phyloP scores from a whole-genome alignment of 2,888 invertebrate genomes.

The Teinopalpus imperialis region DNA sequence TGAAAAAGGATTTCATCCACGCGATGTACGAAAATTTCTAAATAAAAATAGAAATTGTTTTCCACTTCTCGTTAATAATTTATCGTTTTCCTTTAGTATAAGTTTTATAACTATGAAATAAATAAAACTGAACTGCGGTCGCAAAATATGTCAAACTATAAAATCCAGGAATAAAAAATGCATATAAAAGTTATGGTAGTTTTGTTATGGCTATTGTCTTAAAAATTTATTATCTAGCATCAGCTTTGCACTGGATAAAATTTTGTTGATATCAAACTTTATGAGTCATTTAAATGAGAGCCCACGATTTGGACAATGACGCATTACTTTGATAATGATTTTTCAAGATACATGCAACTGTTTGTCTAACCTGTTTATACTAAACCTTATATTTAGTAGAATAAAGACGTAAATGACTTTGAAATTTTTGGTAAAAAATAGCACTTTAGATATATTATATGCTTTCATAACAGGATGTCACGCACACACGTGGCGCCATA shows the following conservation, averaged over 20 bases:
- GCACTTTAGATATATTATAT: constrained; percentile 44
- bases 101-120: constrained; percentile 21
- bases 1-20: constrained; percentile 21
- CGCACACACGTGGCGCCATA: constrained; percentile 64
- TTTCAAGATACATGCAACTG: constrained; percentile 38
- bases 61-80: constrained; percentile 13
- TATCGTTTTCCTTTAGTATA: constrained; percentile 19
- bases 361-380: constrained; percentile 27
- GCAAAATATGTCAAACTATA: constrained; percentile 25
- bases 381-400: constrained; percentile 35
- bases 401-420: constrained; percentile 31
- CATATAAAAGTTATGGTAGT: constrained; percentile 24
- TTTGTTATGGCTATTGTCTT: constrained; percentile 22
- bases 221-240: constrained; percentile 20
- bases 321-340: constrained; percentile 70
- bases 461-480: constrained; percentile 47
- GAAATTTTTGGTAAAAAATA: constrained; percentile 14
- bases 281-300: constrained; percentile 67
- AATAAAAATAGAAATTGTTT: constrained; percentile 10
- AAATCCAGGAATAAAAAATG: constrained; percentile 25
- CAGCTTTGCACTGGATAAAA: constrained; percentile 5
- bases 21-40: constrained; percentile 9
- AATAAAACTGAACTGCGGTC: constrained; percentile 18
- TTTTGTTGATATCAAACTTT: constrained; percentile 25
- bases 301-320: constrained; percentile 57